Evolutionary conservation across 2,797 vertebrate genomes (phyloP).

Genomic region (Hydrocynus forskahlii): DNA sequence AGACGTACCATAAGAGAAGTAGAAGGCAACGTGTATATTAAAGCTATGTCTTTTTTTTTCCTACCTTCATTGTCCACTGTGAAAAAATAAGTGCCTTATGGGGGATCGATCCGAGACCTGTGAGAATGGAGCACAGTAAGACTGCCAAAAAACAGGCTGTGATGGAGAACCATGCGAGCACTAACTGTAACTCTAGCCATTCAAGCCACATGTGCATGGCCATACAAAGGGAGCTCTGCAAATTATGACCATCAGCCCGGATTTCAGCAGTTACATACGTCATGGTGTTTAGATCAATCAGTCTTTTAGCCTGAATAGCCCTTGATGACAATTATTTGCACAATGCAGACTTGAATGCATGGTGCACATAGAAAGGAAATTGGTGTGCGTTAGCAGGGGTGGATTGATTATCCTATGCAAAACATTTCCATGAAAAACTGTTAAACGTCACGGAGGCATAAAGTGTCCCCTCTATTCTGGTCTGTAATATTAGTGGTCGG

Average conservation of each 20-base stretch:
- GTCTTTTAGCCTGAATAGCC: constrained; percentile 50
- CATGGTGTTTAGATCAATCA: constrained; percentile 48
- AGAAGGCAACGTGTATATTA: constrained; percentile 49
- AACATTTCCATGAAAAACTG: constrained; percentile 27
- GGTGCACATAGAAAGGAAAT: constrained; percentile 9
- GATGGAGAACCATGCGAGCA: constrained; percentile 5
- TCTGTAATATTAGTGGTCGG: constrained; percentile 33
- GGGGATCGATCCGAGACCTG: constrained; percentile 22
- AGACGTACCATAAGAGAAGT: constrained; percentile 36
- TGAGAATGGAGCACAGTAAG: constrained; percentile 24
- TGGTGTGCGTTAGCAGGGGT: constrained; percentile 20
- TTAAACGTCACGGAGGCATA: constrained; percentile 32
- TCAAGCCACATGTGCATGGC: constrained; percentile 11
- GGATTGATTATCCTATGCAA: constrained; percentile 41
- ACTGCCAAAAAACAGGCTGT: constrained; percentile 5
- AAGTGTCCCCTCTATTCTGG: constrained; percentile 23
- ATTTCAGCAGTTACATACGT: constrained; percentile 28
- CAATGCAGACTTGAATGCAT: constrained; percentile 35
- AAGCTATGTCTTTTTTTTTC: constrained; percentile 24
- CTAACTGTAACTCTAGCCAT: constrained; percentile 8
- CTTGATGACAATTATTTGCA: constrained; percentile 49
- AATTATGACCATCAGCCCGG: constrained; percentile 32
- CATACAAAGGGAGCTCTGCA: constrained; percentile 35
- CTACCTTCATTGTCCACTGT: constrained; percentile 23
- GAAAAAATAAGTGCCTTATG: not conserved